Evolutionary conservation across 1,140 invertebrate species (phyloP).

Genomic region (Saccostrea cuccullata): DNA sequence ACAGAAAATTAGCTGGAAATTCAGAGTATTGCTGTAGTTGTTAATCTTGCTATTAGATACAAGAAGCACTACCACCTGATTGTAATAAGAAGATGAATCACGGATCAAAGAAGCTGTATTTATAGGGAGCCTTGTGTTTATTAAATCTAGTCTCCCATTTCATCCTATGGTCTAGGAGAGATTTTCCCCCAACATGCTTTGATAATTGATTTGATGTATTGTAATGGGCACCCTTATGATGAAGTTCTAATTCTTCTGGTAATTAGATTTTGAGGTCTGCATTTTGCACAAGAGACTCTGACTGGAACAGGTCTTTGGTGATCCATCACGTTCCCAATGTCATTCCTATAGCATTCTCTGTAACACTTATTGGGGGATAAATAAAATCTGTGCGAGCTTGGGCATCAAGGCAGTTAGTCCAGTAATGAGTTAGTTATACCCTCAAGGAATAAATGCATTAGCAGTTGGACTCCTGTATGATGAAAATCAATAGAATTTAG

Average conservation of each 20-base stretch:
- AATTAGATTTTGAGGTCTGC: slow-evolving; percentile 33
- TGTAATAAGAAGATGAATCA: slow-evolving; percentile 7
- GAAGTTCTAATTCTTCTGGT: slow-evolving; percentile 12
- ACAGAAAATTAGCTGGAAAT: slow-evolving; percentile 10
- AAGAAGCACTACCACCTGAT: neutral
- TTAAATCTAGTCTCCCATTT: neutral
- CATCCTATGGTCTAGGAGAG: neutral
- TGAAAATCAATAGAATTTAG: slow-evolving; percentile 7
- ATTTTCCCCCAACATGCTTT: neutral
- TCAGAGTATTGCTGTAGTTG: neutral
- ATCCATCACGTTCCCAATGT: slow-evolving; percentile 13
- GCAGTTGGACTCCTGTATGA: neutral
- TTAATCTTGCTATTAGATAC: neutral
- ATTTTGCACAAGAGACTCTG: neutral
- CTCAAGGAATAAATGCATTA: neutral
- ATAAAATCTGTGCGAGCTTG: neutral
- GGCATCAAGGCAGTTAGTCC: neutral
- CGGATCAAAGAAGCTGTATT: slow-evolving; percentile 10
- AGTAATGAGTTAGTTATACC: neutral
- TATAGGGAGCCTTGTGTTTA: slow-evolving; percentile 1
- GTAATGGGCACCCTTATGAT: slow-evolving; percentile 26
- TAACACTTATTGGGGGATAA: slow-evolving; percentile 1
- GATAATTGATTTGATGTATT: slow-evolving; percentile 38
- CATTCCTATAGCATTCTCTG: neutral
- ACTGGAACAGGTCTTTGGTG: slow-evolving; percentile 12